Evolutionary conservation across 2,113 vertebrate species (phyloP), one percentile per base, ranked within the genome.

Genomic region (Xiphophorus maculatus): DNA sequence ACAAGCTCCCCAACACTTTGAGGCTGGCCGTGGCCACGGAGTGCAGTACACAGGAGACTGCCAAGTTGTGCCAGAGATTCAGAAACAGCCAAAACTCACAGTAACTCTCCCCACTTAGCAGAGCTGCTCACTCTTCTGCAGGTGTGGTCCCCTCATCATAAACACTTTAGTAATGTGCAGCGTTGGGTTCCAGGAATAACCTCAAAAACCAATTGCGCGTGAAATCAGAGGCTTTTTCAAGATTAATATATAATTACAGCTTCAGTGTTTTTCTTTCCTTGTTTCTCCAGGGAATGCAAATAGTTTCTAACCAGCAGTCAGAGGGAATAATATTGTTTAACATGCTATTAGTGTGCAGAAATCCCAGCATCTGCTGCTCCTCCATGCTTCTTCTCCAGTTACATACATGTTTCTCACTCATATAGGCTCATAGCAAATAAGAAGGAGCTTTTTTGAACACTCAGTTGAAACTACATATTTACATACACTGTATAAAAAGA

Each of bases 91-190:
- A 77, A 68, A 71, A 75, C 64, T 80, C 73, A 88, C 81, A 84
- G 75, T 63, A 65, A 63, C 64, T 35, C 64, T 40, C 61, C 69
- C 73, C 29, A 35, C 74, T 63, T 58, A 58, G 25, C 51, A 10
- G 51, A n/a, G 22, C 51, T 58, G 25, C 51, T n/a, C 51, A 15
- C 82, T 73, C 72, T 60, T 78, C 74, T 84, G 84, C 89, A 87
- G 85, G 86, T 86, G 89, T 87, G 89, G 88, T 89, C 90, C 83
- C 78, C 84, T 88, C 83, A 76, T 79, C 86, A 81, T 90, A 88
- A 92, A 89, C 86, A 88, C 88, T 76, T 83, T 81, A 84, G 79
- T 84, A 88, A 86, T 69, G 78, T 74, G 74, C 37, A 63, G 63
- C 73, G 33, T 64, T 15, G 0, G 13, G 72, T 72, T 89, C 87